Percentiles rank a stretch among this genome's conserved stretches.
phyloP scores from a whole-genome alignment of 1,140 invertebrate genomes.

The Zaprionus kolodkinae region DNA sequence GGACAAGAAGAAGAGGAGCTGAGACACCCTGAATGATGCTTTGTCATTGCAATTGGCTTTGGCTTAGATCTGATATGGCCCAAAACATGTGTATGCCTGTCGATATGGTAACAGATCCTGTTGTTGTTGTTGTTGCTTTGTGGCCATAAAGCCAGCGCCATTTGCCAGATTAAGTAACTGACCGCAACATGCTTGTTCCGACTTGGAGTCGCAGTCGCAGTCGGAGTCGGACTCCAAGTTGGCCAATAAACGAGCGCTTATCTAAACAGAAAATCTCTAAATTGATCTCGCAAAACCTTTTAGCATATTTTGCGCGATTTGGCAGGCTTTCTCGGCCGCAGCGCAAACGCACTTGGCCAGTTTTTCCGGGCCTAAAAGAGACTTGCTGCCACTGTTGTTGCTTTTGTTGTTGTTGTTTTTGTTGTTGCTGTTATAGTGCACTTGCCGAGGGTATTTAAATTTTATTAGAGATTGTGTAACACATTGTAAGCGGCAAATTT shows the following conservation, averaged over 20 bases:
- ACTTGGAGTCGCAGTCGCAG: constrained; percentile 1
- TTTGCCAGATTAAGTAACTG: constrained; percentile 80
- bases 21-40: constrained; percentile 41
- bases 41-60: constrained; percentile 69
- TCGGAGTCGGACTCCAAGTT: constrained; percentile 25
- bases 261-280: constrained; percentile 82
- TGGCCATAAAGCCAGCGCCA: constrained; percentile 66
- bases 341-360: constrained; percentile 45
- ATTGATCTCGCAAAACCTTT: constrained; percentile 83
- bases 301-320: constrained; percentile 83
- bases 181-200: constrained; percentile 46
- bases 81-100: constrained; percentile 75
- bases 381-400: constrained; percentile 21
- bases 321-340: constrained; percentile 58
- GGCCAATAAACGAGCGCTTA: constrained; percentile 78
- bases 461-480: not conserved
- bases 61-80: constrained; percentile 71
- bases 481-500: constrained; percentile 3
- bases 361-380: constrained; percentile 57
- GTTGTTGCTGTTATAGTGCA: constrained; percentile 26
- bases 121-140: constrained; percentile 23
- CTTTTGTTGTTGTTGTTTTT: too few species aligned
- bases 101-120: constrained; percentile 50
- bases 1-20: constrained; percentile 3
- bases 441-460: constrained; percentile 13